phyloP scores from a whole-genome alignment of 2,797 vertebrate genomes.

The Brachymystax lenok region DNA sequence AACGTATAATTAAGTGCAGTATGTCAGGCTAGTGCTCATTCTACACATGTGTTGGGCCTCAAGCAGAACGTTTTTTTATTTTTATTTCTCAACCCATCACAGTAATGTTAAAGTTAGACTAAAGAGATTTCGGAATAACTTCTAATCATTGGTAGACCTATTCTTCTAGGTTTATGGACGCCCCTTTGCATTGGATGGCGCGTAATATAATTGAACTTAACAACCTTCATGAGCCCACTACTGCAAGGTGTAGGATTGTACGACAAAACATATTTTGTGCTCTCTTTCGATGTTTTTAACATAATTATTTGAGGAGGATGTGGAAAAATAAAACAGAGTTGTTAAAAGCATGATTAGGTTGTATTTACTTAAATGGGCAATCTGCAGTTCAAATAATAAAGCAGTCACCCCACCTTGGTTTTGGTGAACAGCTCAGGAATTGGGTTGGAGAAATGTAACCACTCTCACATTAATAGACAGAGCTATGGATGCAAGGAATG shows the following conservation, averaged over 20 bases:
- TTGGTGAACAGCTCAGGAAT: no score
- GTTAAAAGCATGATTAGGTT: constrained; percentile 24
- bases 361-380: background rate
- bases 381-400: no score
- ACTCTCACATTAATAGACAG: no score
- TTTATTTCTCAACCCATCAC: constrained; percentile 36
- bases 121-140: background rate
- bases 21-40: constrained; percentile 41
- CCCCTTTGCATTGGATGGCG: constrained; percentile 3
- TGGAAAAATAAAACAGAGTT: constrained; percentile 32
- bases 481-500: no score
- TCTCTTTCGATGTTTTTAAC: background rate
- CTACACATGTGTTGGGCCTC: constrained; percentile 44
- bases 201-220: background rate
- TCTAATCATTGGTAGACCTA: constrained; percentile 28
- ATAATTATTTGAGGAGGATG: constrained; percentile 6
- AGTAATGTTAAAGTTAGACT: constrained; percentile 22
- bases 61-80: constrained; percentile 41
- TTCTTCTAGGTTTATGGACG: constrained; percentile 32
- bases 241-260: constrained; percentile 29
- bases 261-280: constrained; percentile 23
- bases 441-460: no score
- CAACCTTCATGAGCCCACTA: background rate
- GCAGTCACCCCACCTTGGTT: no score
- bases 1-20: constrained; percentile 54